phyloP scores from a whole-genome alignment of 2,888 invertebrate species.

The Megaustenia siamemsis region DNA sequence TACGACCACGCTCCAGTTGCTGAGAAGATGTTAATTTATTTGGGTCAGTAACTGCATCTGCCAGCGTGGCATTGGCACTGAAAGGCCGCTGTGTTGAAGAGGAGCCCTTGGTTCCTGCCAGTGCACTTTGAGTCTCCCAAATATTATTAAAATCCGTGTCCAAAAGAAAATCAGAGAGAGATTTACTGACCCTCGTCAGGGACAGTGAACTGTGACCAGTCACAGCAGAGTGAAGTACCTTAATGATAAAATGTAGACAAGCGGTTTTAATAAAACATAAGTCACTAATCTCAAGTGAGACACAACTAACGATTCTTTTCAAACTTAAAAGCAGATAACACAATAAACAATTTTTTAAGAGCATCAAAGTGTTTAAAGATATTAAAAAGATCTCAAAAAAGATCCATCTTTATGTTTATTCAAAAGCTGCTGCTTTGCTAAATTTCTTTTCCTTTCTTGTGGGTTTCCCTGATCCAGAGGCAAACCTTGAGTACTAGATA shows the following conservation, averaged over 20 bases:
- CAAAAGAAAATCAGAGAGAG: constrained; percentile 70
- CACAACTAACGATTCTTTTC: too few species aligned
- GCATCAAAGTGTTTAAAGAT: too few species aligned
- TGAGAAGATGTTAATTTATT: constrained; percentile 20
- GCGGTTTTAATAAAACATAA: neutral
- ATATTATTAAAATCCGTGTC: constrained; percentile 67
- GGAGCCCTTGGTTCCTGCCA: neutral
- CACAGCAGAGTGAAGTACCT: constrained; percentile 80
- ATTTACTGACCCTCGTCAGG: constrained; percentile 68
- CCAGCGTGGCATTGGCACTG: constrained; percentile 47
- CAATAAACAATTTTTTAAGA: too few species aligned
- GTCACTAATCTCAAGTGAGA: neutral
- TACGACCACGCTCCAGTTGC: constrained; percentile 55
- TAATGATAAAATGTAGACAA: neutral
- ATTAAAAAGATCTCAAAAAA: too few species aligned
- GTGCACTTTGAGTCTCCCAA: constrained; percentile 57
- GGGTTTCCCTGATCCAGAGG: too few species aligned
- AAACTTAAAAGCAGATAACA: too few species aligned
- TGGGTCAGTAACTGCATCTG: constrained; percentile 53
- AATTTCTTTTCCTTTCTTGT: too few species aligned
- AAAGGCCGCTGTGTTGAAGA: constrained; percentile 41
- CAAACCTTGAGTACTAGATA: too few species aligned
- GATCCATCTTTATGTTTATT: too few species aligned
- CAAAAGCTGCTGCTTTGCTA: too few species aligned
- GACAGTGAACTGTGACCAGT: constrained; percentile 76